A percentile compares a stretch with the other conserved stretches of the same genome.
These are phyloP conservation scores for Cosmorhoe ocellata DNA, from an alignment of 2,888 invertebrate genomes.

Conservation along the genomic window DNA sequence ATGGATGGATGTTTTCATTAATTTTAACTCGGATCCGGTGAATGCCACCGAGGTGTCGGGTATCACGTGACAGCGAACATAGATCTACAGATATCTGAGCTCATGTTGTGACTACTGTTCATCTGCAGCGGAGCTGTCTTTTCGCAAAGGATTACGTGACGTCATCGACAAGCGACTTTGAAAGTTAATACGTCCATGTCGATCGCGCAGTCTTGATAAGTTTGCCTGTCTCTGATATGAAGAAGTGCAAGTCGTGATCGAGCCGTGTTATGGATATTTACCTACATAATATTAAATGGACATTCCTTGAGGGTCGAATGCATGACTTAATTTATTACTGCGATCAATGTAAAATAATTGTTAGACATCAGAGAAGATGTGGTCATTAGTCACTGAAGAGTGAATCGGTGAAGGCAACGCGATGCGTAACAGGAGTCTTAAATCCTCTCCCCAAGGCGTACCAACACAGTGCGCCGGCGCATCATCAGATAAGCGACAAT, in stretches of 20 bases:
- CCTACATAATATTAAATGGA: conserved; percentile 55
- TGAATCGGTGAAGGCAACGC: conserved; percentile 43
- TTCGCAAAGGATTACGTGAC: conserved; percentile 30
- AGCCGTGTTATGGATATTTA: conserved; percentile 56
- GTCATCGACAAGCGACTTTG: conserved; percentile 34
- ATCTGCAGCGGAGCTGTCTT: conserved; percentile 24
- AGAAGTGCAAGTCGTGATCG: conserved; percentile 59
- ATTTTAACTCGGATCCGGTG: conserved; percentile 72
- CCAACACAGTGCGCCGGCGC: conserved; percentile 41
- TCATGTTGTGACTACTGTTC: conserved; percentile 69
- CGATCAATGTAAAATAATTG: conserved; percentile 69
- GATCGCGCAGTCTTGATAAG: conserved; percentile 34
- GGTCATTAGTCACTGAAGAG: conserved; percentile 62
- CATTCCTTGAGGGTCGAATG: conserved; percentile 65
- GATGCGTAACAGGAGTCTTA: conserved; percentile 29
- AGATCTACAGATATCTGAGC: conserved; percentile 60
- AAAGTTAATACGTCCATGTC: conserved; percentile 20
- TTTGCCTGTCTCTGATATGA: conserved; percentile 40
- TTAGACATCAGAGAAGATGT: conserved; percentile 64
- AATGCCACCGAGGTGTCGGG: conserved; percentile 72
- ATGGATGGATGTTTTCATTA: conserved; percentile 82
- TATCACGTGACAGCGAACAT: conserved; percentile 58
- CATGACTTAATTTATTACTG: conserved; percentile 72
- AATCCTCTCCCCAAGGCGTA: conserved; percentile 35
- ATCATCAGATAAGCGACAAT: conserved; percentile 78